Base-by-base conservation (phyloP, 2,797 vertebrate genomes). In the Alexandromys oeconomus region DNA sequence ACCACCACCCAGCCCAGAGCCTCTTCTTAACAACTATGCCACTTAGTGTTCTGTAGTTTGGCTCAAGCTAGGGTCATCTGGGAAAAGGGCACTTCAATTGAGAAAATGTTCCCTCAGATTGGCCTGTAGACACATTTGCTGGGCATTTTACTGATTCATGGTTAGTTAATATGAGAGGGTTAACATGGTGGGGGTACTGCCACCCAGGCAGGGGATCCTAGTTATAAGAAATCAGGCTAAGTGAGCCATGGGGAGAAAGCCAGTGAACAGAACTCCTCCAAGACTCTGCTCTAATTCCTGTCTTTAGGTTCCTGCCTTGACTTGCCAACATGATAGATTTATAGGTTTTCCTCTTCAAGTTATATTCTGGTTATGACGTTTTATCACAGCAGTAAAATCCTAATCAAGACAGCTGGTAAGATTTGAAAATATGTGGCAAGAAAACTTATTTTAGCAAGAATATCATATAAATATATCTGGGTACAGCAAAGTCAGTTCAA, bases 401-500 rank as follows among this genome's bases (percentile, higher is more conserved):
- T 85, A 82, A 85, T 43, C 43, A 85, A 85, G 61, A 21, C 31
- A 67, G 57, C 40, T 46, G 25, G 40, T 79, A 96, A 93, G 8
- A 87, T 79, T 65, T 88, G 5, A 48, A 96, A n/a, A 51, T 34
- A 46, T n/a, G 11, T 15, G 61, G 19, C 11, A 54, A 95, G 37
- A 77, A 87, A 51, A 9, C 17, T 85, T 65, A 51, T 43, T 79
- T 92, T 82, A 92, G 29, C 12, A 88, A 87, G 37, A 95, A 77
- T 2, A 94, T 34, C 48, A 91, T 65, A 14, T 34, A 91, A 93
- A 87, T 77, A 96, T 59, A 92, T n/a, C 37, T 86, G 21, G 19
- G 78, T 94, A 77, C 51, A 91, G 76, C 5, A 90, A 96, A 92
- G 94, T 59, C 88, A 91, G 14, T n/a, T 93, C 61, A 69, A 84